Base-by-base conservation (phyloP, 1,140 invertebrate species). In the Laupala kohalensis region DNA sequence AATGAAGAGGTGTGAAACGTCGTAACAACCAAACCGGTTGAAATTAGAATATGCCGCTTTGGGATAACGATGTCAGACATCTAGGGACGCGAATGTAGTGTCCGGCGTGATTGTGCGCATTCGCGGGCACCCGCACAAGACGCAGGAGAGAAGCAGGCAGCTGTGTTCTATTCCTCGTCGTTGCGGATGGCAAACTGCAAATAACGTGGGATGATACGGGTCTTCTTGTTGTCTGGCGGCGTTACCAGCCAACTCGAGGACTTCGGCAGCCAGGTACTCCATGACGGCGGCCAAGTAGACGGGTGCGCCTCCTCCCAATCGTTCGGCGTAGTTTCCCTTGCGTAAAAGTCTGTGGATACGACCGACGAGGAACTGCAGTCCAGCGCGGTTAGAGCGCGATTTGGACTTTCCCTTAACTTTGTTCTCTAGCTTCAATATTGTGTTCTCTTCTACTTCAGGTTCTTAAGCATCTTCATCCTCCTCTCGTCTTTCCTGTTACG, bases 141-240 rank as follows among this genome's bases (percentile, higher is more conserved):
- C n/a, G n/a, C n/a, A n/a, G n/a, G n/a, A n/a, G n/a, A n/a, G n/a
- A n/a, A n/a, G n/a, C n/a, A n/a, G n/a, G n/a, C n/a, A n/a, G n/a
- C n/a, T n/a, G n/a, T n/a, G n/a, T n/a, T 89, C 76, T 93, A 79
- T 76, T 93, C 91, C 77, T 92, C 90, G 81, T 94, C 91, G 81
- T 92, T 92, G 2, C 89, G 82, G 69, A 93, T 87, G 25, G 91
- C 91, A 69, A 93, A 75, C 74, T 91, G 85, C 13, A 92, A 82
- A 77, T 94, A 90, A 74, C 92, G 83, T 9, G 91, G 91, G 67
- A 88, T 89, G 74, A 93, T 91, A 75, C 91, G 77, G 5, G 78
- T 77, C 74, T 81, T 84, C 28, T 80, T 78, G 77, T 84, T 84
- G 71, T 84, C 82, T 27, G 19, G 83, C 83, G 19, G 84, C 84